Conservation (phyloP, 2,888 invertebrate species). For the Megalurothrips usitatus region DNA sequence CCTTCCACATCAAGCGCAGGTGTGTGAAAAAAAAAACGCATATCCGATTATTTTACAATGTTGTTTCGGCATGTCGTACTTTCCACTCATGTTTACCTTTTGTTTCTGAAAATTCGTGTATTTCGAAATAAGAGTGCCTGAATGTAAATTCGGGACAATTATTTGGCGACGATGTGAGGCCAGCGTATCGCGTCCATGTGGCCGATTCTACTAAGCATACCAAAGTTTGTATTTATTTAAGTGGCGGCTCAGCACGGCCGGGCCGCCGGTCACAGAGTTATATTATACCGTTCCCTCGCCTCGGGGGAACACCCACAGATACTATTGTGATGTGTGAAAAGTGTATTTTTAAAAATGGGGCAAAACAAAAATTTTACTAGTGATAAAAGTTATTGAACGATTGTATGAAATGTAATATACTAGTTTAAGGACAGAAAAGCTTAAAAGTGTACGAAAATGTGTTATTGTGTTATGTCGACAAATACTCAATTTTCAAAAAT, state of each 20-base stretch:
- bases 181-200: background rate
- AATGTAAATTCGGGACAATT: no score
- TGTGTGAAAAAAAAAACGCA: no score
- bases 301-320: constrained; percentile 22
- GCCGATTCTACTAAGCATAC: constrained; percentile 5
- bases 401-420: constrained; percentile 23
- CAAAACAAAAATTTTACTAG: constrained; percentile 27
- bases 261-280: constrained; percentile 23
- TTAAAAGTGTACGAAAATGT: background rate
- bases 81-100: no score
- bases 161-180: background rate
- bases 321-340: constrained; percentile 26
- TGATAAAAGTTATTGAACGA: constrained; percentile 18
- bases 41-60: no score
- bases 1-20: no score
- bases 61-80: no score
- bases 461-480: constrained; percentile 26
- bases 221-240: constrained; percentile 27
- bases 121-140: no score
- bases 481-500: constrained; percentile 25
- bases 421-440: background rate
- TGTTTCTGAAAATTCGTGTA: no score
- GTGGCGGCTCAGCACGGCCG: background rate
- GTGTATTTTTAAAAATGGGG: constrained; percentile 25
- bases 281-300: constrained; percentile 22